These are phyloP conservation scores for Drosophila falleni DNA, from an alignment of 2,888 invertebrate species.

Conservation along the genomic window DNA sequence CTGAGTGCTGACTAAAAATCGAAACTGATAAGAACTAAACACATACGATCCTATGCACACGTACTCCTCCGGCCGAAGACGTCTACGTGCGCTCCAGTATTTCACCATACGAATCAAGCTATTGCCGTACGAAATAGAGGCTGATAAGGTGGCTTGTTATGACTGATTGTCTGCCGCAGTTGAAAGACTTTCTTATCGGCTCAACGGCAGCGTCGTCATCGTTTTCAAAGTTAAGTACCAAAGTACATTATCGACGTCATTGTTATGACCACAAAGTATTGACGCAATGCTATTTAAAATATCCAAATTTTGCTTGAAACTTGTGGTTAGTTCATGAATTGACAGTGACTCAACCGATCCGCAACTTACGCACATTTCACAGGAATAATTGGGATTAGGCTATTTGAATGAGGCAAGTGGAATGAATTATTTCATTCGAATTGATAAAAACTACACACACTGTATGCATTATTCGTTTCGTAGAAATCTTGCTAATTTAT, in stretches of 20 bases:
- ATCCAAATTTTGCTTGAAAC: neutral
- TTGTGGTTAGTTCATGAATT: neutral
- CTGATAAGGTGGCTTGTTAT: constrained; percentile 58
- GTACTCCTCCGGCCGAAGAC: constrained; percentile 45
- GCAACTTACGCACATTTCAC: neutral
- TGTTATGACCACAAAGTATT: constrained; percentile 11
- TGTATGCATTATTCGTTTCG: accelerated
- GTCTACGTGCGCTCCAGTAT: constrained; percentile 73
- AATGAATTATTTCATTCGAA: neutral
- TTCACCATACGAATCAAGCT: constrained; percentile 57
- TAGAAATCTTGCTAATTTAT: constrained; percentile 5
- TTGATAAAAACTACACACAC: constrained; percentile 1
- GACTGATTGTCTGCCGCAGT: constrained; percentile 71
- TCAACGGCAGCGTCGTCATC: constrained; percentile 19
- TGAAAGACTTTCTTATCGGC: constrained; percentile 57
- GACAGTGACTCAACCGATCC: constrained; percentile 15
- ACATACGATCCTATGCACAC: constrained; percentile 32
- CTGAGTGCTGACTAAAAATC: constrained; percentile 30
- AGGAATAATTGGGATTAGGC: neutral
- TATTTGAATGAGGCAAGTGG: neutral
- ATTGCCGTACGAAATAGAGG: constrained; percentile 14
- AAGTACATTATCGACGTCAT: constrained; percentile 57
- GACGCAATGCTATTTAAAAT: constrained; percentile 37
- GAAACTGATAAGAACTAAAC: constrained; percentile 49
- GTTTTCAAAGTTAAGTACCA: constrained; percentile 32